Base-by-base conservation (phyloP, 1,140 invertebrate genomes). In the Drosophila santomea region DNA sequence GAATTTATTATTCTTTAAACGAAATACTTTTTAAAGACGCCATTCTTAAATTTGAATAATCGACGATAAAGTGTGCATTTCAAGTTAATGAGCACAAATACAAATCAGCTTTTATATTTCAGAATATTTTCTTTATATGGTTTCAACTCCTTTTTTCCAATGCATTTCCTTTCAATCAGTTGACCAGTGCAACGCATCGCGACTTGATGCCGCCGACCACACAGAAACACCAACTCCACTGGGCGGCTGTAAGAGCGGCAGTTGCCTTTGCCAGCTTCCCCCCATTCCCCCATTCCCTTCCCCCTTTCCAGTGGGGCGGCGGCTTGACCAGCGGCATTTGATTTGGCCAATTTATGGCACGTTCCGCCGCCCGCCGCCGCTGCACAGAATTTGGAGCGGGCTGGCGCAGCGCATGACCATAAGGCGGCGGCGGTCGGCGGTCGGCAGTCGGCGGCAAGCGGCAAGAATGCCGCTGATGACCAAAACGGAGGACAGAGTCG, bases 271-370 rank as follows among this genome's bases (percentile, higher is more conserved):
- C 14, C 35, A 59, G 43, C 50, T 17, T 36, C 32, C 20, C 32
- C 32, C 36, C 32, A 5, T 54, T 58, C 66, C 76, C n/a, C n/a
- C n/a, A n/a, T n/a, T n/a, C n/a, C n/a, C 23, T 36, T 41, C 20
- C 32, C 32, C 36, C 32, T 7, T 54, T 58, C 66, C 76, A 43
- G 36, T 51, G 66, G 67, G 48, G 61, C 23, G 61, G 45, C 17
- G 17, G 17, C 17, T 14, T 48, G 20, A 47, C 17, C 17, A 38
- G 11, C 68, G 72, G 74, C 66, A 78, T 85, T 90, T 90, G 76
- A 86, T 71, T 90, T 86, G 89, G 79, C 71, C 86, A 90, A 90
- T 86, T 90, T 90, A 90, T 90, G 86, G 86, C 86, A 90, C 86
- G 86, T 82, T 90, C 79, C 86, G 77, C 77, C 76, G 62, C 73